Evolutionary conservation across 2,797 vertebrate species (phyloP), one percentile per base, ranked within the genome.

Genomic region (Manis pentadactyla): DNA sequence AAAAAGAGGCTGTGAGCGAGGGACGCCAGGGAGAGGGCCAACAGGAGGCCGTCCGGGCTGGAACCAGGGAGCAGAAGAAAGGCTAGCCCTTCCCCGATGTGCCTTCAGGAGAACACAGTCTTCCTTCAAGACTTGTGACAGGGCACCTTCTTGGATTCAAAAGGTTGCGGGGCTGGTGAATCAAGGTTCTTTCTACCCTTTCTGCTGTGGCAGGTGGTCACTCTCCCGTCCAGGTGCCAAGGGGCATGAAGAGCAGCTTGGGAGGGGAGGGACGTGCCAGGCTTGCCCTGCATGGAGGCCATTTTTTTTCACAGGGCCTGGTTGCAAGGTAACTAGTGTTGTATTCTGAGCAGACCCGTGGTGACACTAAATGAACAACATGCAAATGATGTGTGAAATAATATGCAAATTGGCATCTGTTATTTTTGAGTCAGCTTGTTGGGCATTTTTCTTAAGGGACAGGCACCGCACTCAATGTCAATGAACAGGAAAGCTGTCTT

Each of bases 341-440:
- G 55, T 81, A 12, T 84, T 95, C 96, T 39, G 86, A 96, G 66
- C 31, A 53, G 86, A 91, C 64, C 66, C 29, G 31, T 23, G 82
- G 66, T 64, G 75, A 91, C 81, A 37, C 84, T 73, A 92, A 92
- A 59, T 94, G 94, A 95, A 78, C 83, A 92, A 51, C 66, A 78
- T 82, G 90, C 95, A 94, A 77, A 82, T 77, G 89, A 93, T 81
- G 86, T 95, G 95, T 82, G 95, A 96, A 94, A 78, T 92, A 82
- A 95, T 69, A 95, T 96, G 95, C 94, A 95, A 95, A 92, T 96
- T 66, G 94, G 90, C 96, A 90, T 90, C 95, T 97, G 96, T 93
- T 94, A 63, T 49, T 91, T 94, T 69, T 74, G 85, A 88, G 87
- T 86, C 49, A 19, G 94, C 71, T 73, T 27, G n/a, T 37, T 77